Evolutionary conservation across 2,888 invertebrate genomes (phyloP), one percentile per base, ranked within the genome.

Genomic region (Epirrita christyi): DNA sequence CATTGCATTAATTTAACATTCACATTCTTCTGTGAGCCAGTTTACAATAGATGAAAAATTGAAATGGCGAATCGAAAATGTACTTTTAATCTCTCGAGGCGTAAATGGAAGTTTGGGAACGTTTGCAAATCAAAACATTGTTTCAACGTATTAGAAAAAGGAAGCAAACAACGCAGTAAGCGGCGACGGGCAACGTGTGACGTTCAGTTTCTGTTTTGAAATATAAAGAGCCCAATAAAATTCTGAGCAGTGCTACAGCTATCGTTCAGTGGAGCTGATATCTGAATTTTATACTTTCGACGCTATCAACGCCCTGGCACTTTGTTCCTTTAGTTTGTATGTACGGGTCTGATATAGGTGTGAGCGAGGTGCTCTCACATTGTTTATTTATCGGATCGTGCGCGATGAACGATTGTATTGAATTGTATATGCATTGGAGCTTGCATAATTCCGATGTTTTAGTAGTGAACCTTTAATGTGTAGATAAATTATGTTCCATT

Each of bases 261-360:
- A 85, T 81, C 80, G 81, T 76, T 86, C 85, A 82, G 76, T 73
- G 78, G 69, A 78, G 78, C 81, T 76, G 77, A 77, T 76, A 86
- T 86, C 83, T 88, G 81, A 85, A 88, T 86, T 87, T 88, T 86
- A 86, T 85, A 83, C 81, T 80, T 77, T 80, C 76, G 72, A 70
- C 72, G 76, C 78, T 70, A 78, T 81, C 78, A 80, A 73, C 73
- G 72, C 68, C 67, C 58, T n/a, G 67, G 70, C 72, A 75, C 74
- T 82, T 80, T 82, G 75, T 81, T 79, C 78, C 76, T 79, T 83
- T 82, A 83, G 83, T 80, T 83, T 85, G 81, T 81, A 75, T 71
- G 71, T 68, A 71, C 61, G 59, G 57, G 37, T 55, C 59, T 67
- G 62, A 67, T 70, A 70, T 71, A 71, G 63, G 63, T 67, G 67